These are phyloP conservation scores for Umimayanthus chanpuru DNA, from an alignment of 92 coral and sea anemone species.

Conservation along the genomic window DNA sequence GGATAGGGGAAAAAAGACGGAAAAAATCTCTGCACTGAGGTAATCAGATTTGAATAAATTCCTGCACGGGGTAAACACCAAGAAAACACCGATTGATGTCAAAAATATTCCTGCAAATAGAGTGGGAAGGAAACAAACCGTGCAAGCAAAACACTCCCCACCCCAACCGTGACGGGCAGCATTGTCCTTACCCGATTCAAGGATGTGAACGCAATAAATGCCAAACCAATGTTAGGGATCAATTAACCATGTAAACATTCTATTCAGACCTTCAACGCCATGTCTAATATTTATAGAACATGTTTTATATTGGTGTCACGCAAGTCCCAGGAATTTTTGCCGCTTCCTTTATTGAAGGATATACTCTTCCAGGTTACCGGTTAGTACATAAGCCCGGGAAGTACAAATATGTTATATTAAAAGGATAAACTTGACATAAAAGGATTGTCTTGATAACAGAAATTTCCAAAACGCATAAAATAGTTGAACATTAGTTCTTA, in stretches of 20 bases:
- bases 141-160: too few species aligned
- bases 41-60: too few species aligned
- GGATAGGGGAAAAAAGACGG: too few species aligned
- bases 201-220: background rate
- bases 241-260: too few species aligned
- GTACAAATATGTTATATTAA: background rate
- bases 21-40: too few species aligned
- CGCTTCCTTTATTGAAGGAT: background rate
- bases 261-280: background rate
- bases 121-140: too few species aligned
- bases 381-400: background rate
- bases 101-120: too few species aligned
- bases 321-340: background rate
- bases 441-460: background rate
- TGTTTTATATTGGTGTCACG: background rate
- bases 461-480: background rate
- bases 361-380: background rate
- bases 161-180: too few species aligned
- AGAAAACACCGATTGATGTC: too few species aligned
- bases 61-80: too few species aligned
- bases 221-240: background rate
- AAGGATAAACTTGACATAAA: background rate
- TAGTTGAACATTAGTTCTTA: background rate
- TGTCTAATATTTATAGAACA: background rate
- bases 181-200: too few species aligned